phyloP scores from a whole-genome alignment of 2,797 vertebrate species.

The Phoeniculus purpureus region DNA sequence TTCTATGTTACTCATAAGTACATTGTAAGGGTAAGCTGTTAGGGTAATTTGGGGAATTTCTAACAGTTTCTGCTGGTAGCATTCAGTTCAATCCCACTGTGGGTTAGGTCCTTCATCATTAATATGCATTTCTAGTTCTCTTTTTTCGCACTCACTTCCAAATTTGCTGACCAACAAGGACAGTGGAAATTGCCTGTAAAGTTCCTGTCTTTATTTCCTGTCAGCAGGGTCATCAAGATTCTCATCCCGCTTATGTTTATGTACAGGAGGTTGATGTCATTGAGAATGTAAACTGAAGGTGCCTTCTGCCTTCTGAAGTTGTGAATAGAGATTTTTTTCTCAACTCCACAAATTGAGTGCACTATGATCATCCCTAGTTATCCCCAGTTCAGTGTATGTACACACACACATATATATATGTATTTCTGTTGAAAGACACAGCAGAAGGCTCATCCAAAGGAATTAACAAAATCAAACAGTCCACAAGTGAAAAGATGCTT shows the following conservation, averaged over 20 bases:
- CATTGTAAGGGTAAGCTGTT: background rate
- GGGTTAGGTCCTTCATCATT: slow-evolving; percentile 6
- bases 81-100: background rate
- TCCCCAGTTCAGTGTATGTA: background rate
- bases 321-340: background rate
- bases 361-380: background rate
- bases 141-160: slow-evolving; percentile 27
- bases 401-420: background rate
- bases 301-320: slow-evolving; percentile 37
- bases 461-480: slow-evolving; percentile 21
- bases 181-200: slow-evolving; percentile 52
- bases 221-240: slow-evolving; percentile 49
- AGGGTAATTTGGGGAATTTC: background rate
- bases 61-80: background rate
- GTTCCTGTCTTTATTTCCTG: slow-evolving; percentile 49
- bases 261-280: background rate
- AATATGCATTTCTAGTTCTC: slow-evolving; percentile 50
- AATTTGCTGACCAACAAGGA: slow-evolving; percentile 61
- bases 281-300: background rate
- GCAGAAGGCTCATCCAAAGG: background rate
- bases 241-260: slow-evolving; percentile 17
- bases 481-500: background rate
- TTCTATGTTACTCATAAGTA: background rate
- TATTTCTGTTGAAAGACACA: background rate
- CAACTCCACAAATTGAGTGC: background rate